Evolutionary conservation across 2,888 invertebrate genomes (phyloP).

Genomic region (Nomada fucata): DNA sequence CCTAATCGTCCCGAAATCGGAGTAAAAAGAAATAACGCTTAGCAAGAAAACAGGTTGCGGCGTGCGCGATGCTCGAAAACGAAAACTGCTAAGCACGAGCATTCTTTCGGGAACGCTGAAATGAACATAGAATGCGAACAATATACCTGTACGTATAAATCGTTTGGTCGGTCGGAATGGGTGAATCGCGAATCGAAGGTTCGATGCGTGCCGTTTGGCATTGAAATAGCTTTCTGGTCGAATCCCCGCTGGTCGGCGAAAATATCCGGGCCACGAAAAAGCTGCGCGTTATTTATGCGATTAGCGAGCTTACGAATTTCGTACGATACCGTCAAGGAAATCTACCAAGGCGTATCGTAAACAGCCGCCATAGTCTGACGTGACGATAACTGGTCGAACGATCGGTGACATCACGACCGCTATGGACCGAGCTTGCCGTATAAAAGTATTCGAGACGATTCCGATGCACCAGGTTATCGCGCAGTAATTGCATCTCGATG

Average conservation of each 20-base stretch:
- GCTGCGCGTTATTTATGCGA: slow-evolving; percentile 53
- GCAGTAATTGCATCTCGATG: background rate
- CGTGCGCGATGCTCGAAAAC: background rate
- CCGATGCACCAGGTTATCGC: background rate
- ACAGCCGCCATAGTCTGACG: slow-evolving; percentile 17
- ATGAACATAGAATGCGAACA: background rate
- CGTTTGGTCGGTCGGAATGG: background rate
- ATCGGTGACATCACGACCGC: background rate
- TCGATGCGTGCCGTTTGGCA: slow-evolving; percentile 19
- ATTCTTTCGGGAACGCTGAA: background rate
- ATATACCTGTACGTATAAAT: background rate
- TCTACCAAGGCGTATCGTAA: slow-evolving; percentile 13
- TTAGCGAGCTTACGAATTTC: slow-evolving; percentile 17
- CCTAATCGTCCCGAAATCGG: slow-evolving; percentile 15
- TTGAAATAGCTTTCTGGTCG: slow-evolving; percentile 36
- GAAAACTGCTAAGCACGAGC: background rate
- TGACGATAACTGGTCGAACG: background rate
- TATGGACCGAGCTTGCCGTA: background rate
- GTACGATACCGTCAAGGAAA: slow-evolving; percentile 12
- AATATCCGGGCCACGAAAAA: slow-evolving; percentile 43
- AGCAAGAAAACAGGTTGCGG: background rate
- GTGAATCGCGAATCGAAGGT: slow-evolving; percentile 27
- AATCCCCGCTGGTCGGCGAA: slow-evolving; percentile 1
- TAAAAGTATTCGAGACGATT: background rate
- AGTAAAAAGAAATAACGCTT: background rate